Base-by-base conservation (phyloP, 2,888 invertebrate genomes). In the Phengaris arion region DNA sequence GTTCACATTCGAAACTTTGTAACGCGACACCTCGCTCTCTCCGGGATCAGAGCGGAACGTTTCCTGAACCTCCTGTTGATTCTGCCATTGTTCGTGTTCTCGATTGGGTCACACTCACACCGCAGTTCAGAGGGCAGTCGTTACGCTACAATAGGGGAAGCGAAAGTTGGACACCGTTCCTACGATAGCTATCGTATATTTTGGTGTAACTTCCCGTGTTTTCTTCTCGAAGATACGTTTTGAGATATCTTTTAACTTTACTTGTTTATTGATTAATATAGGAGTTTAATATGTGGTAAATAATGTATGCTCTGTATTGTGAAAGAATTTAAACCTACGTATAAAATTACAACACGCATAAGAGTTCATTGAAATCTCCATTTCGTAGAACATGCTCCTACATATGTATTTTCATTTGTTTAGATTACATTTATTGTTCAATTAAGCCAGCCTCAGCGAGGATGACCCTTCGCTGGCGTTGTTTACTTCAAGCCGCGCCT, bases 21-120 rank as follows among this genome's bases (percentile, higher is more conserved):
- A 91, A 92, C 86, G 79, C 82, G 85, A 91, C 84, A 85, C 86
- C 81, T 82, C 83, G 87, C 92, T 92, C 91, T 92, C 93, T 90
- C 90, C 87, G 85, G 86, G 91, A 89, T 88, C 90, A 89, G 86
- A 91, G 90, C 92, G 92, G 89, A 93, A 92, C 92, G 89, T 85
- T 93, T 93, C 92, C 92, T 90, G 83, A 80, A 81, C 85, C 81
- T 89, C 86, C 85, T 84, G 85, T 86, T 86, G 82, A 86, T 89
- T 89, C 35, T 35, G 80, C 79, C 81, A 81, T 81, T 80, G 81
- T 84, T 72, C 52, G 82, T 64, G 74, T 79, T 77, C 81, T 80
- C 81, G 82, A 85, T 86, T 85, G 83, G 81, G 85, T 84, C 84
- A 83, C 83, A 83, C 85, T 84, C 84, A 83, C 83, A 83, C 85